Conservation (phyloP, 2,888 invertebrate species). For the Mythimna loreyi region DNA sequence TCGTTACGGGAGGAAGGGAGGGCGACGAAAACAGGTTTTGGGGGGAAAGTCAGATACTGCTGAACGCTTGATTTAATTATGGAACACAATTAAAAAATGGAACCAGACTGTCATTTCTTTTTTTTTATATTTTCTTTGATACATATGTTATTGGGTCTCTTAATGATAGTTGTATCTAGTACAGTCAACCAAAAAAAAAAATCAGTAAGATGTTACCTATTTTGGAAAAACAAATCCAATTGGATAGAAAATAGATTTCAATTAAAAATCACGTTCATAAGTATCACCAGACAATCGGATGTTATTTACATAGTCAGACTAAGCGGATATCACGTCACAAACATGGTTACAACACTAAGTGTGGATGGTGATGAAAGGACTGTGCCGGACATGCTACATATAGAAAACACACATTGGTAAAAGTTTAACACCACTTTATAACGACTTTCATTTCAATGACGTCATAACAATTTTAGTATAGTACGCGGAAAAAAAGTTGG, state of each 20-base stretch:
- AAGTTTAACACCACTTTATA: conserved; percentile 15
- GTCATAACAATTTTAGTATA: too few species aligned
- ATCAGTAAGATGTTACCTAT: neutral
- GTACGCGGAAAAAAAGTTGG: too few species aligned
- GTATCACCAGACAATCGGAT: conserved; percentile 43
- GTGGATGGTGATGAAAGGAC: conserved; percentile 63
- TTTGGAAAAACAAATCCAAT: neutral
- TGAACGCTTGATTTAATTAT: conserved; percentile 33
- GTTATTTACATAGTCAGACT: conserved; percentile 22
- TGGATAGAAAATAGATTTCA: neutral
- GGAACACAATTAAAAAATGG: neutral
- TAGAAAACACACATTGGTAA: conserved; percentile 22
- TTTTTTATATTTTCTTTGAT: neutral
- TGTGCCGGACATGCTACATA: conserved; percentile 62
- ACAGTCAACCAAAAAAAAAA: neutral
- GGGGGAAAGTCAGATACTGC: conserved; percentile 43
- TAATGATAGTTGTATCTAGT: neutral
- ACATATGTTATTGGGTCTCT: neutral
- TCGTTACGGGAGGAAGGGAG: conserved; percentile 45
- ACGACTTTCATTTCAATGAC: neutral
- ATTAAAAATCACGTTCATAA: conserved; percentile 38
- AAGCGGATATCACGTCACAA: conserved; percentile 49
- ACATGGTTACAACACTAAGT: conserved; percentile 50
- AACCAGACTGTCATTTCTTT: neutral
- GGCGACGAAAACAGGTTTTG: conserved; percentile 18